A percentile compares a stretch with the other conserved stretches of the same genome.
These are phyloP conservation scores for Nylanderia fulva DNA, from an alignment of 1,140 invertebrate genomes.

Conservation along the genomic window DNA sequence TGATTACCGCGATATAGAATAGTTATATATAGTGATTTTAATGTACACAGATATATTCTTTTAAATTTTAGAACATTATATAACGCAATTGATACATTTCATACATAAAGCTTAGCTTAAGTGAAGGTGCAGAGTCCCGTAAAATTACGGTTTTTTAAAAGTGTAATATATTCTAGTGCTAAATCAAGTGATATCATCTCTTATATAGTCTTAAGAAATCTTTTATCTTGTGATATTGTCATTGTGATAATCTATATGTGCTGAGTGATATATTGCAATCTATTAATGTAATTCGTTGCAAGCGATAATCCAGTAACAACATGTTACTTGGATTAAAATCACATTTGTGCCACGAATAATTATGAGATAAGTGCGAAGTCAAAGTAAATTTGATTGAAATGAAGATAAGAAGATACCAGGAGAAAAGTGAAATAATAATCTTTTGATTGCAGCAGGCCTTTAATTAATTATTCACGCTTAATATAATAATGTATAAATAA, in stretches of 20 bases:
- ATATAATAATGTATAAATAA: constrained; percentile 4
- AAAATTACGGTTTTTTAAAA: constrained; percentile 5
- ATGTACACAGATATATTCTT: constrained; percentile 6
- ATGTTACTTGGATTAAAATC: constrained; percentile 35
- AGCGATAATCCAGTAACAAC: constrained; percentile 38
- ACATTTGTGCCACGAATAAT: constrained; percentile 41
- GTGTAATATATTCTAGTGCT: constrained; percentile 18
- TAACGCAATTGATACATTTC: constrained; percentile 24
- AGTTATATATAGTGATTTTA: background rate
- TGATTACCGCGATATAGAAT: constrained; percentile 11
- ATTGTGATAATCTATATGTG: constrained; percentile 48
- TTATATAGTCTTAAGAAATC: background rate
- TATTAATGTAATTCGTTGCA: constrained; percentile 15
- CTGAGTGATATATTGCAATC: constrained; percentile 28
- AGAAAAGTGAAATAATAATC: constrained; percentile 33
- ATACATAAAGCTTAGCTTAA: constrained; percentile 24
- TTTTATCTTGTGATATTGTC: constrained; percentile 20
- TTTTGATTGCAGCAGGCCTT: background rate
- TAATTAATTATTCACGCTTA: constrained; percentile 15
- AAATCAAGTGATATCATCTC: constrained; percentile 22
- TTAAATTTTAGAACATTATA: constrained; percentile 12
- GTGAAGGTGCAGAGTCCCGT: constrained; percentile 22
- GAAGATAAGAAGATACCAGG: constrained; percentile 31
- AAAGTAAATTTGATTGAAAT: constrained; percentile 32
- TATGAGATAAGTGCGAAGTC: constrained; percentile 26